These are phyloP conservation scores for Phalacrocorax carbo DNA, from an alignment of 2,113 vertebrate species.

Conservation along the genomic window DNA sequence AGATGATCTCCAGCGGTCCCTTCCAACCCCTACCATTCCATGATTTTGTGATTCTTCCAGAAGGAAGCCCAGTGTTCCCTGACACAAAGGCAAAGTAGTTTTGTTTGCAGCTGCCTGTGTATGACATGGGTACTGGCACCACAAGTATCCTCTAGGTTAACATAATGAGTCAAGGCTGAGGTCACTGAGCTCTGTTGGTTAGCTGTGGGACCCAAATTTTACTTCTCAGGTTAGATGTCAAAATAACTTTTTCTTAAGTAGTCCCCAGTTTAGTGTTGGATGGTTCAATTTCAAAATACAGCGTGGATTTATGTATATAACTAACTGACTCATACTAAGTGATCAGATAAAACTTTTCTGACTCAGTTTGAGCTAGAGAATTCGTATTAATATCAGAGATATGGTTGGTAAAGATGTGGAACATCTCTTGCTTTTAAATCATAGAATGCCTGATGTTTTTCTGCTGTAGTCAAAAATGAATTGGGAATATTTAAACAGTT, in stretches of 20 bases:
- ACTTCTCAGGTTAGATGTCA: not conserved
- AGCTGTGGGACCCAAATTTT: not conserved
- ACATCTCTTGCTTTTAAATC: not conserved
- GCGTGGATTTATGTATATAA: not conserved
- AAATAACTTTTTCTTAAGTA: not conserved
- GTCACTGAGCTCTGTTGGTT: not conserved
- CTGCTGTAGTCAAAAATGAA: not conserved
- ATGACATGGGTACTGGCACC: not conserved
- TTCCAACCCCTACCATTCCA: no score
- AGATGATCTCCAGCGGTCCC: no score
- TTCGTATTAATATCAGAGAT: not conserved
- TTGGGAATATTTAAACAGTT: not conserved
- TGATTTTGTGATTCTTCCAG: not conserved
- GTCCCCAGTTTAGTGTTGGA: not conserved
- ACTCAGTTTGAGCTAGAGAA: not conserved
- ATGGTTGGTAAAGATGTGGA: not conserved
- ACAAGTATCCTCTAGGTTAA: not conserved
- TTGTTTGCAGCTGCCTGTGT: not conserved
- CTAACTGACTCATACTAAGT: not conserved
- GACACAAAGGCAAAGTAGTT: not conserved
- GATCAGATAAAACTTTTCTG: not conserved
- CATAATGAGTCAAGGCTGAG: not conserved
- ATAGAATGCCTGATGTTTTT: not conserved
- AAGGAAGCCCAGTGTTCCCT: not conserved
- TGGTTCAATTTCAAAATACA: not conserved